Base-by-base conservation (phyloP, 30 jellyfish, hydroid and myxozoan genomes). In the Pseudorhiza aurosa region DNA sequence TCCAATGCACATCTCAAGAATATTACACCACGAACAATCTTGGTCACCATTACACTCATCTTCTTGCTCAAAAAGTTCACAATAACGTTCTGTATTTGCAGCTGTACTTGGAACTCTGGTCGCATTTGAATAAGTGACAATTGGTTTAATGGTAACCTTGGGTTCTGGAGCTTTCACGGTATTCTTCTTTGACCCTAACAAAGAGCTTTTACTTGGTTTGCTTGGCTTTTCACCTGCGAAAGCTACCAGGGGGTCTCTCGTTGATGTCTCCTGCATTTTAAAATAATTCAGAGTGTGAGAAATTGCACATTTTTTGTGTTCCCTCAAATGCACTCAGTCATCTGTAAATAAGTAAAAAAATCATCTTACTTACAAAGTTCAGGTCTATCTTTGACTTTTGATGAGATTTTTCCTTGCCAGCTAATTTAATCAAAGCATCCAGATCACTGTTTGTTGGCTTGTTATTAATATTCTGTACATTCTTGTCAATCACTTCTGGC, bases 21-120 rank as follows among this genome's bases (percentile, higher is more conserved):
- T 83, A 49, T 90, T 83, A 51, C 98, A 90, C 98, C 98, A 90
- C 0, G 98, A 82, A 43, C 98, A 90, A 68, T 90, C 91, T 15
- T 60, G 43, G 62, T 90, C 96, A 21, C 68, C 59, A 39, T 90
- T 90, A 70, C 98, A 90, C 17, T 65, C 75, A 31, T 58, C 87
- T 56, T 85, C 85, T 44, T 77, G 84, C 42, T 72, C 87, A 69
- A 68, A 81, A 40, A 89, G 58, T 27, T 58, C 76, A 51, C 97
- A 89, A 67, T 82, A 82, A 15, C 33, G 37, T 25, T 77, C 81
- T 12, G 68, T 42, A 12, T 26, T 64, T 6, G 72, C 31, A 2
- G 91, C 25, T 49, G 42, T 64, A 22, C 14, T 36, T 36, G 53
- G 60, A 40, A 47, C 17, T 0, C 3, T 39, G 4, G 82, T 40